Base-by-base conservation (phyloP, 2,113 vertebrate genomes). In the Microcebus murinus region DNA sequence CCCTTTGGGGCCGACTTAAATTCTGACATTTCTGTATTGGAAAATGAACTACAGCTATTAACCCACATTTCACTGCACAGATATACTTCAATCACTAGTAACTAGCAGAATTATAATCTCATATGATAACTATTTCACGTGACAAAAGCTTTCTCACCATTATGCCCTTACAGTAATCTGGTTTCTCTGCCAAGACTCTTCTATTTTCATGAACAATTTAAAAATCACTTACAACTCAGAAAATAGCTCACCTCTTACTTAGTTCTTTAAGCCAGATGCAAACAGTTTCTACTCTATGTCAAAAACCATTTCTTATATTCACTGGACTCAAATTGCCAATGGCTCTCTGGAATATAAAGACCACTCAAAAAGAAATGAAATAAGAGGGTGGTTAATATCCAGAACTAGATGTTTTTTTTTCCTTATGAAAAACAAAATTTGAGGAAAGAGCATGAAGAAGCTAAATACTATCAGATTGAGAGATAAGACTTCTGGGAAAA, bases 141-240 rank as follows among this genome's bases (percentile, higher is more conserved):
- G 21, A 57, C 39, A 94, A 80, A 85, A 31, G 23, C n/a, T 88
- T 67, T 71, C 86, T 94, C 63, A 52, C 23, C 61, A 85, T 55
- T 77, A 36, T 57, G 31, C 25, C 59, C 73, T 81, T 1, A 1
- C 84, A 68, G 55, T 89, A 85, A 89, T 73, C 65, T 79, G 25
- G 23, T 73, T 81, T 94, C 18, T 45, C 68, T 48, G 73, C 29
- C 12, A 50, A 73, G 70, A n/a, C 23, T 76, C 48, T 94, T 86
- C 42, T 88, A 68, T 82, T 94, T 91, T 97, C 94, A 91, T 29
- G 18, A 87, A 42, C 65, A 90, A 94, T 88, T 96, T 96, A 42
- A 94, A 96, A 96, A 96, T 74, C 70, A 92, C 73, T 92, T 45
- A 92, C 67, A 86, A 91, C 42, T 92, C 77, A 96, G 86, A 90